phyloP scores from a whole-genome alignment of 2,888 invertebrate genomes.

The Lymantria monacha region DNA sequence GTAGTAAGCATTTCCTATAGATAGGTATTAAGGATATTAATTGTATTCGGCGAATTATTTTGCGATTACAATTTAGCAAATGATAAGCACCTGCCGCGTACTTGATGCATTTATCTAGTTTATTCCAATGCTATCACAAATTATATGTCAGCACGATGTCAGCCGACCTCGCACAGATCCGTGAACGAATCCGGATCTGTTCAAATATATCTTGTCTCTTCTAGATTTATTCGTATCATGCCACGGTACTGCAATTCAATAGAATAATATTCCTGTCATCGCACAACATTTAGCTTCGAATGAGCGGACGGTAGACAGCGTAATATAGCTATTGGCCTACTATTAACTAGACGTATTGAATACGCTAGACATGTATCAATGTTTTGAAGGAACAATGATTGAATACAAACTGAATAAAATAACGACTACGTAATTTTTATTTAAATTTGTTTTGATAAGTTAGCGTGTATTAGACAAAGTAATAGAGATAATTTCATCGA shows the following conservation, averaged over 20 bases:
- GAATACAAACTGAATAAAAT: slow-evolving; percentile 1
- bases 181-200: slow-evolving; percentile 46
- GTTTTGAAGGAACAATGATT: slow-evolving; percentile 2
- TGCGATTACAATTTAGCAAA: slow-evolving; percentile 13
- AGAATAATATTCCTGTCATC: slow-evolving; percentile 19
- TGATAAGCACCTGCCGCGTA: slow-evolving; percentile 11
- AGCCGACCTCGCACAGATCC: slow-evolving; percentile 52
- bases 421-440: neutral
- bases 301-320: slow-evolving; percentile 1
- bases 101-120: slow-evolving; percentile 27
- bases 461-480: no score
- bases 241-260: slow-evolving; percentile 14
- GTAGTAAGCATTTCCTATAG: no score
- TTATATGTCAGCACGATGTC: slow-evolving; percentile 34
- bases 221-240: slow-evolving; percentile 25
- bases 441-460: no score
- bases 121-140: slow-evolving; percentile 33
- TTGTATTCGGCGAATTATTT: slow-evolving; percentile 15
- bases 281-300: slow-evolving; percentile 13
- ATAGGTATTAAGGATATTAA: slow-evolving; percentile 5
- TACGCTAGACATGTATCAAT: neutral
- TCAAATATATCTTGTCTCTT: slow-evolving; percentile 34
- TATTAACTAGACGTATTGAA: neutral
- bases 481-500: no score
- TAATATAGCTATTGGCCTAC: slow-evolving; percentile 1